Base-by-base conservation (phyloP, 2,113 vertebrate species). In the Lepus europaeus region DNA sequence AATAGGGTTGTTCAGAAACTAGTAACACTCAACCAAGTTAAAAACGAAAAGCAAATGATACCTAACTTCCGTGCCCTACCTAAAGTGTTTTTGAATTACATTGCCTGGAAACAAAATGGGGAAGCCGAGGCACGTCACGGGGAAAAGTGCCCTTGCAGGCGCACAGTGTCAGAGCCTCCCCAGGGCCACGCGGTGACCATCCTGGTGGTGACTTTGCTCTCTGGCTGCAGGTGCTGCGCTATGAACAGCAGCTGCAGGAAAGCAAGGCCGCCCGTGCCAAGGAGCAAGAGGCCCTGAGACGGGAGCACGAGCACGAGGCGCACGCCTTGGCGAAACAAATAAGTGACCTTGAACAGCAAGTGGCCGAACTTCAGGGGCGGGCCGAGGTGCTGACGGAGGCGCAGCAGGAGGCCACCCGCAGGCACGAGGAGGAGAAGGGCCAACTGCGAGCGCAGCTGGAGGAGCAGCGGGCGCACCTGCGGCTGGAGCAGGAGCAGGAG, bases 281-380 rank as follows among this genome's bases (percentile, higher is more conserved):
- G 83, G 99, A 99, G 96, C 98, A 97, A 66, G 98, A 98, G 51
- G 81, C 88, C 3, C 45, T 98, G 79, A 98, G 94, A 82, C 97
- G 98, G 39, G 98, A 98, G 90, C 97, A 98, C 53, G 59, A 98
- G 2, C 96, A 98, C 14, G 98, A 99, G 89, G 94, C 98, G 59
- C 95, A 93, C 9, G 72, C 80, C 83, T 86, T 99, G 96, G 98
- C 98, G 89, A 89, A 98, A 80, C 98, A 99, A 91, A 95, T 99
- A 79, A 95, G 66, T n/a, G 68, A 91, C 81, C 97, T 99, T 82
- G 97, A 98, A 96, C 96, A 64, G 31, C 98, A 98, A 11, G 91
- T 98, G 0, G 82, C 96, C 20, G 98, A 98, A 53, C 98, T 99
- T 68, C 98, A 98, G 97, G 97, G 77, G 68, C 98, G 98, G 85